Percentiles rank a stretch among this genome's conserved stretches.
Evolutionary conservation across 2,113 vertebrate genomes (phyloP).

Genomic region (Bufo bufo): DNA sequence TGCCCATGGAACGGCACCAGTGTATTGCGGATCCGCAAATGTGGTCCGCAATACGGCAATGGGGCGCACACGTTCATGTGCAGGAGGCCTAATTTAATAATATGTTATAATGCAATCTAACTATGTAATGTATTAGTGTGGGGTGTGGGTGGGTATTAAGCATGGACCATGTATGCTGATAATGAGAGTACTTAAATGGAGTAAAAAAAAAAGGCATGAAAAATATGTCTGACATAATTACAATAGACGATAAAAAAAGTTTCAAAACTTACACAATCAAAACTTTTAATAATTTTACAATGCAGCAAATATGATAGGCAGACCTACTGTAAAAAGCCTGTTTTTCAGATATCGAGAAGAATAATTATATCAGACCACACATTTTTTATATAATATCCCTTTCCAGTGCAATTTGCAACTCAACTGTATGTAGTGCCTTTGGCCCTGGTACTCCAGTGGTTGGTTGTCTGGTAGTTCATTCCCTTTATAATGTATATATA

Average conservation of each 20-base stretch:
- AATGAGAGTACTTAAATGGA: background rate
- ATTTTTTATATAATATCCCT: background rate
- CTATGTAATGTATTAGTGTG: background rate
- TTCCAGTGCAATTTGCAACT: no score
- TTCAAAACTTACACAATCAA: no score
- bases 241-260: no score
- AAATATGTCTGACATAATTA: no score
- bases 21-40: no score
- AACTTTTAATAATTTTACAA: background rate
- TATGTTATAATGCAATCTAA: background rate
- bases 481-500: no score
- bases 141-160: background rate
- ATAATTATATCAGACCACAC: background rate
- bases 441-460: background rate
- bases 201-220: background rate
- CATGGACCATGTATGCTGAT: background rate
- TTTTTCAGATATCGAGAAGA: background rate
- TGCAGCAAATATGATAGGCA: background rate
- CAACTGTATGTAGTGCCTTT: background rate
- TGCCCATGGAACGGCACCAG: no score
- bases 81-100: background rate
- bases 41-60: no score
- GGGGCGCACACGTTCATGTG: no score
- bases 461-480: background rate
- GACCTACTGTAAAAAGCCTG: background rate